Conservation (phyloP, 2,113 vertebrate genomes). For the Heterotis niloticus region DNA sequence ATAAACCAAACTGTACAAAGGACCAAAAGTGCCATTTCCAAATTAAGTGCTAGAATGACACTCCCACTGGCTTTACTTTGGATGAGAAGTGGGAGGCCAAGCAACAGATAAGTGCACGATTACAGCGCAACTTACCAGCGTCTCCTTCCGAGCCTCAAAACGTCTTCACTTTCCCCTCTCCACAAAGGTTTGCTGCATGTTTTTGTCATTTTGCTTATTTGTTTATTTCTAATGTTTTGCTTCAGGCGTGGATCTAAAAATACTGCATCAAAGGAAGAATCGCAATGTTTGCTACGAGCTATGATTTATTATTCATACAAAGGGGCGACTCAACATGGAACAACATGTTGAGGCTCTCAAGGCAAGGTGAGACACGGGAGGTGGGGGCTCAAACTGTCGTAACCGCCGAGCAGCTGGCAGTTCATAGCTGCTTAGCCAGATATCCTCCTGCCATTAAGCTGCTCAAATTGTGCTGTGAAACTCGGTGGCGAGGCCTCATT, state of each 20-base stretch:
- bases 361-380: not conserved
- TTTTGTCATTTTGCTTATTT: conserved; percentile 18
- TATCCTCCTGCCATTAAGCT: not conserved
- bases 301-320: conserved; percentile 34
- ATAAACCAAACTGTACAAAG: too few species aligned
- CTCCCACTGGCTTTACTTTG: too few species aligned
- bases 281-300: conserved; percentile 26
- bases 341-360: conserved; percentile 15
- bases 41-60: too few species aligned
- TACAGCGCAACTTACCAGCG: not conserved
- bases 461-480: not conserved
- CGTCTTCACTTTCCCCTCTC: not conserved
- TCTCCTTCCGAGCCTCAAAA: not conserved
- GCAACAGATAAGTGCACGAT: too few species aligned
- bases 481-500: not conserved
- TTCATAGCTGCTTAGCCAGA: not conserved
- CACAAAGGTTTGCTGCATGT: not conserved
- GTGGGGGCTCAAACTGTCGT: not conserved
- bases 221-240: conserved; percentile 23
- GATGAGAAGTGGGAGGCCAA: too few species aligned
- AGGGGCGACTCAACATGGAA: conserved; percentile 19
- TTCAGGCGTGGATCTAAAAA: conserved; percentile 24
- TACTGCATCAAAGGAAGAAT: conserved; percentile 19
- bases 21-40: too few species aligned
- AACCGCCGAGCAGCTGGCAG: conserved; percentile 10